Base-by-base conservation (phyloP, 2,797 vertebrate species). In the Sibirionetta formosa region DNA sequence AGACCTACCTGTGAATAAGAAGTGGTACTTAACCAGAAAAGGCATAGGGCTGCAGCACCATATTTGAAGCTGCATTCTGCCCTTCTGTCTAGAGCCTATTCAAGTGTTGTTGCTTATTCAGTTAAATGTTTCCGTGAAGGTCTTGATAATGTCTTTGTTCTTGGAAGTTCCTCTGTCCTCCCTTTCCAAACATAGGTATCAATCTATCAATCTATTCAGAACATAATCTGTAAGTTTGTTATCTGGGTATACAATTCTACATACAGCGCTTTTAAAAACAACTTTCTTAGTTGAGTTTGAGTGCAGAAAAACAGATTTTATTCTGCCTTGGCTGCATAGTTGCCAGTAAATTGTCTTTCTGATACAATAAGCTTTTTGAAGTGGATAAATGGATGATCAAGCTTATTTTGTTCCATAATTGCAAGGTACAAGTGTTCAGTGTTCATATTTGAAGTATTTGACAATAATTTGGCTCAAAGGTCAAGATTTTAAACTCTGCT, bases 161-260 rank as follows among this genome's bases (percentile, higher is more conserved):
- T 57, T 83, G 29, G 16, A 90, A 64, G 65, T 75, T n/a, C 31
- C 14, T 80, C 38, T 44, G 13, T 77, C 31, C 31, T 88, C 20
- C 20, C 44, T 91, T 87, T 90, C 46, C 24, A 68, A 77, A 64
- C 29, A 71, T 42, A 40, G 73, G 5, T 75, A 84, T 92, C 79
- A 80, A 11, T 91, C 68, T 82, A 42, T 42, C 40, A 42, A 42
- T 82, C n/a, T 68, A 17, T 93, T 93, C 90, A 95, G 81, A 79
- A 9, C 18, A 27, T 19, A 70, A 54, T 40, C 57, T 77, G 1
- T 36, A 87, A 88, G 35, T 75, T 93, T 29, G 61, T 93, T 88
- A 69, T 75, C 19, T 94, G 85, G 56, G 44, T 61, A 51, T 27
- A 60, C n/a, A 86, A 38, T 72, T 88, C 35, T 72, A 86, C 88